Conservation (phyloP, 2,888 invertebrate genomes). For the Rambutsinella grinnellia region DNA sequence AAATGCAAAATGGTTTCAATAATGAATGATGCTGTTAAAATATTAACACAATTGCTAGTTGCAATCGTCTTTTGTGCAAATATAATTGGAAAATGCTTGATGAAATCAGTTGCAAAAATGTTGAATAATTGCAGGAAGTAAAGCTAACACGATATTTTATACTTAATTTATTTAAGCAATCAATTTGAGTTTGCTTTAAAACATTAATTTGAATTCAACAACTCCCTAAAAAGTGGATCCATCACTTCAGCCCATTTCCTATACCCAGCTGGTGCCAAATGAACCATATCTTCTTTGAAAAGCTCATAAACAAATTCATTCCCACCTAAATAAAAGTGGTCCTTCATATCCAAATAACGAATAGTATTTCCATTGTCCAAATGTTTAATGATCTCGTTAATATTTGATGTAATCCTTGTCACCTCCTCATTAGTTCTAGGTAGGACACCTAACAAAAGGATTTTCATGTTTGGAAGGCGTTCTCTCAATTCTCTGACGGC, state of each 20-base stretch:
- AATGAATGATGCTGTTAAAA: no score
- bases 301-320: neutral
- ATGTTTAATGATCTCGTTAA: constrained; percentile 22
- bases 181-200: no score
- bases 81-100: no score
- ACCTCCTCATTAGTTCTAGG: constrained; percentile 36
- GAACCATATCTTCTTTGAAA: neutral
- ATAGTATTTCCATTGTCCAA: constrained; percentile 34
- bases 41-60: no score
- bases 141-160: no score
- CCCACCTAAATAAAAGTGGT: constrained; percentile 20
- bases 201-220: neutral
- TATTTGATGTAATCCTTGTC: constrained; percentile 15
- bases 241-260: constrained; percentile 12
- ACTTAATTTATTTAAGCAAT: no score
- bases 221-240: constrained; percentile 6
- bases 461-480: constrained; percentile 48
- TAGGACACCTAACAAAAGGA: constrained; percentile 49
- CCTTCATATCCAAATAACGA: constrained; percentile 50
- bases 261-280: constrained; percentile 5
- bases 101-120: no score
- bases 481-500: no score
- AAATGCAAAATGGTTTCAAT: no score
- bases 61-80: no score
- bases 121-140: no score